Base-by-base conservation (phyloP, 2,113 vertebrate species). In the Cinclus mexicanus region DNA sequence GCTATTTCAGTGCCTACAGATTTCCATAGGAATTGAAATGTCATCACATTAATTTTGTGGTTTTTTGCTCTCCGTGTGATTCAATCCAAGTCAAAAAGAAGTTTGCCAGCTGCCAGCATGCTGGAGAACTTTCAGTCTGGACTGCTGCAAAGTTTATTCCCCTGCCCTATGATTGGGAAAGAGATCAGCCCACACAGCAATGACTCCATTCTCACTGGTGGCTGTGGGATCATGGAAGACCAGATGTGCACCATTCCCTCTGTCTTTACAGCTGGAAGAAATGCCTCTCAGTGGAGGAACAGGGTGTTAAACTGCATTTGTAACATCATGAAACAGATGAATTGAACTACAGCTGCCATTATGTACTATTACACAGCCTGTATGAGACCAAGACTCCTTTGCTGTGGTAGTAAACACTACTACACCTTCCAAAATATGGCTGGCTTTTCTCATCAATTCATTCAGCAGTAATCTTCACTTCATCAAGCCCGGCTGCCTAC, bases 21-120 rank as follows among this genome's bases (percentile, higher is more conserved):
- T 63, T 91, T 97, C 93, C 88, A 74, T 7, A 37, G 63, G 57
- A 69, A 83, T 46, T 85, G 52, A 96, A 97, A 94, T 52, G 55
- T 42, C 88, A 89, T 55, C 68, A 70, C 64, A 81, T 67, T 95
- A 60, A 85, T 94, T 83, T 95, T 77, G 56, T 72, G 46, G 49
- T 29, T 61, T 42, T 91, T 88, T 95, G 49, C 91, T 91, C 47
- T 84, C 42, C 0, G 0, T 15, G 17, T 23, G 23, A 22, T 71
- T 84, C 37, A 71, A 77, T 55, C 37, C 84, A 96, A 93, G 70
- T 15, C 67, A 89, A 61, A 97, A 78, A 71, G 52, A 93, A 88
- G 17, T 47, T 83, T 94, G 31, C n/a, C 74, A 63, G 55, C 41
- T 96, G 46, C 57, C 63, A 65, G 33, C n/a, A 61, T 55, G 29